phyloP scores from a whole-genome alignment of 2,113 vertebrate genomes.

The Mesoclemmys tuberculata region DNA sequence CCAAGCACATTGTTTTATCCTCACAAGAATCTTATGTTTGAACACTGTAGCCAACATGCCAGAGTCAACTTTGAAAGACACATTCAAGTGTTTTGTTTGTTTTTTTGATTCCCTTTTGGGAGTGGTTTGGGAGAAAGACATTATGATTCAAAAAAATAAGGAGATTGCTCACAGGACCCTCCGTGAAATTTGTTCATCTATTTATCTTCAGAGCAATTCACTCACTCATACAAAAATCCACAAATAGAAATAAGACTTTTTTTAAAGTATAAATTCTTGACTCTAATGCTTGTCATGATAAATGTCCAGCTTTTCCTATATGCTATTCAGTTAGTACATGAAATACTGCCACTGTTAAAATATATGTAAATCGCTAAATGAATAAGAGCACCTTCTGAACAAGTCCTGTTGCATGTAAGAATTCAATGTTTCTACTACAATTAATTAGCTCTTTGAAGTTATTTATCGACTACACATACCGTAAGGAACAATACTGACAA shows the following conservation, averaged over 20 bases:
- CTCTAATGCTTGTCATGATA: background rate
- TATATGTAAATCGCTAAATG: background rate
- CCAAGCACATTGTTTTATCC: background rate
- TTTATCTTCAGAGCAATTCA: background rate
- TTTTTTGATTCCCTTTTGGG: background rate
- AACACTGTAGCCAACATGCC: background rate
- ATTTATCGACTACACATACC: background rate
- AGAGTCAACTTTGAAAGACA: background rate
- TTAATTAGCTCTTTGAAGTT: constrained; percentile 12
- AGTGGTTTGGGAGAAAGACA: background rate
- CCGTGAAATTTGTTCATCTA: background rate
- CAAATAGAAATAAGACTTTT: background rate
- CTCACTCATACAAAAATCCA: background rate
- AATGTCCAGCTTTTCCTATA: background rate
- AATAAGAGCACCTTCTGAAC: background rate
- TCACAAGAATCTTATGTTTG: background rate
- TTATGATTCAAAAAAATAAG: background rate
- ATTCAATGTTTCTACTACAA: background rate
- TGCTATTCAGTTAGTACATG: background rate
- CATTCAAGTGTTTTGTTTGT: background rate
- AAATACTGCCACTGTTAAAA: background rate
- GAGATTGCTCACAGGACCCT: background rate
- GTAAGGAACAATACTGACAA: constrained; percentile 27
- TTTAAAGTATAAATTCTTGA: background rate
- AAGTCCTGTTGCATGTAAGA: background rate